A percentile compares a stretch with the other conserved stretches of the same genome.
Evolutionary conservation across 1,140 invertebrate species (phyloP).

Genomic region (Zaprionus africanus): DNA sequence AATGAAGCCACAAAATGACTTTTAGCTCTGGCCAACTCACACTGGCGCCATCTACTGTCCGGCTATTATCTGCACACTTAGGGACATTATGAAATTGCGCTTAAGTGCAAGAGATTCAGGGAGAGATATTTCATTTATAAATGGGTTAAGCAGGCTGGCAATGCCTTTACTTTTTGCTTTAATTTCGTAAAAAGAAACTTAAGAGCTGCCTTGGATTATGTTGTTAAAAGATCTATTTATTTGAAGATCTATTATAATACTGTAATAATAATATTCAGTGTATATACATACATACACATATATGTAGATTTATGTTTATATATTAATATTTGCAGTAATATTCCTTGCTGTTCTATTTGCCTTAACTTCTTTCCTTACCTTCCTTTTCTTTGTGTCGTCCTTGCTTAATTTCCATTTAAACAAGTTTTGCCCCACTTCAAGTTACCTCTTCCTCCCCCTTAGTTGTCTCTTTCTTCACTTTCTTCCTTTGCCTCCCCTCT

Average conservation of each 20-base stretch:
- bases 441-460: not conserved
- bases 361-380: not conserved
- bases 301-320: no score
- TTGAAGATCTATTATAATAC: no score
- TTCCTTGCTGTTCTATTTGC: not conserved
- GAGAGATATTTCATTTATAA: not conserved
- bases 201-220: not conserved
- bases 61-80: not conserved
- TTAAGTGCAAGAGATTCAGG: not conserved
- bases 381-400: not conserved
- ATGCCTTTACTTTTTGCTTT: not conserved
- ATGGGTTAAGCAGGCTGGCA: not conserved
- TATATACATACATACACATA: no score
- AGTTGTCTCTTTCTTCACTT: not conserved
- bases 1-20: slow-evolving; percentile 76
- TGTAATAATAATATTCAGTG: no score
- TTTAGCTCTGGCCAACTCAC: slow-evolving; percentile 35
- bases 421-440: not conserved
- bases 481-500: not conserved
- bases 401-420: not conserved
- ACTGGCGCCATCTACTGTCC: slow-evolving; percentile 34
- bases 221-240: not conserved
- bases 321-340: no score
- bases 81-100: slow-evolving; percentile 6
- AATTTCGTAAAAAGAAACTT: no score